A percentile compares a stretch with the other conserved stretches of the same genome.
Conservation (phyloP, 2,797 vertebrate species). For the Sus cebifrons region DNA sequence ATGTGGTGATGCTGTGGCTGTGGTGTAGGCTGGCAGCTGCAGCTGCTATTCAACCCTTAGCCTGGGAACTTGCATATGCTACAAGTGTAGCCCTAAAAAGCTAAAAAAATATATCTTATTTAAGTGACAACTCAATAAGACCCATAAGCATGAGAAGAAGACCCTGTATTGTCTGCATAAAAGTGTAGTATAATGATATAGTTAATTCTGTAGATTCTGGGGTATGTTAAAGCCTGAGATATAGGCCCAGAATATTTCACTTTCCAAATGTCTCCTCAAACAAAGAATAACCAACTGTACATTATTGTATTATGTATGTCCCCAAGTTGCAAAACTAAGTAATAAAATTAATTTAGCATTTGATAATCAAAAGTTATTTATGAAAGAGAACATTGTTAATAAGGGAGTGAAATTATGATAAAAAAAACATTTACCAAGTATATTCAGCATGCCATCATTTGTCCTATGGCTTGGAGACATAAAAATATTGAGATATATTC, state of each 20-base stretch:
- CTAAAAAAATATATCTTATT: no score
- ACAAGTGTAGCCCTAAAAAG: no score
- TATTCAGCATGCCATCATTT: not conserved
- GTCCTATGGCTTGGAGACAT: not conserved
- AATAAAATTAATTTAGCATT: not conserved
- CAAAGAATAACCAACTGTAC: not conserved
- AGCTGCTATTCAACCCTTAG: no score
- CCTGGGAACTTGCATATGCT: no score
- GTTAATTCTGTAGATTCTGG: not conserved
- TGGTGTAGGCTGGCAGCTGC: no score
- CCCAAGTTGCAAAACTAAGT: conserved; percentile 14
- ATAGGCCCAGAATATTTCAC: not conserved
- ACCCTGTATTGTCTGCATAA: not conserved
- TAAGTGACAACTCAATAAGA: not conserved
- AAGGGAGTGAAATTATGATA: conserved; percentile 14
- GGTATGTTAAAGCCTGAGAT: not conserved
- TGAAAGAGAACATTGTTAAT: not conserved
- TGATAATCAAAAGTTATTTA: not conserved
- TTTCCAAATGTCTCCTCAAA: not conserved
- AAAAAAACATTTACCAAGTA: not conserved
- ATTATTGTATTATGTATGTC: not conserved
- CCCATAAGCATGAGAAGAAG: not conserved
- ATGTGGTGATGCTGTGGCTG: no score
- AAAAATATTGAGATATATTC: conserved; percentile 27
- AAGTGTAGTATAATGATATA: not conserved